A percentile compares a stretch with the other conserved stretches of the same genome.
phyloP scores from a whole-genome alignment of 1,140 invertebrate species.

The Hylyphantes graminicola region DNA sequence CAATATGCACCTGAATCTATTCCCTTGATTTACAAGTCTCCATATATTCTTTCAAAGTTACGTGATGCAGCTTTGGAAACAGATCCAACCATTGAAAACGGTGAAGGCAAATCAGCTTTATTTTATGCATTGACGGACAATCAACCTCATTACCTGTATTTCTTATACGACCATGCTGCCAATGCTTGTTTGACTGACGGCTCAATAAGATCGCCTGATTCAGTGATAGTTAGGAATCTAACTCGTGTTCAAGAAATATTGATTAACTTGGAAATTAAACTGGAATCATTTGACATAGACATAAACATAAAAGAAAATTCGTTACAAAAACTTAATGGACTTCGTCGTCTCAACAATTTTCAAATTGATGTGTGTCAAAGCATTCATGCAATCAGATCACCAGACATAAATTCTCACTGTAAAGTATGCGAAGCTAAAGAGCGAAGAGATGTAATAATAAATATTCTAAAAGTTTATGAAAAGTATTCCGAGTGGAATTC shows the following conservation, averaged over 20 bases:
- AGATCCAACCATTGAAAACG: conserved; percentile 11
- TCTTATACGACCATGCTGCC: conserved; percentile 27
- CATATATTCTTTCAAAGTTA: conserved; percentile 24
- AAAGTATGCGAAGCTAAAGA: not conserved
- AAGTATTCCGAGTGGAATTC: not conserved
- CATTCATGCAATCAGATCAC: no score
- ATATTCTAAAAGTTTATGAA: not conserved
- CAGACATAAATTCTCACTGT: no score
- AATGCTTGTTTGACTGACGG: not conserved
- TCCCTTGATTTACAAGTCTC: not conserved
- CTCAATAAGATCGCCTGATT: not conserved
- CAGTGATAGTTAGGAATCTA: not conserved
- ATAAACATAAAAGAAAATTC: no score
- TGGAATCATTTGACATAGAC: not conserved
- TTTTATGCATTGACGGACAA: not conserved
- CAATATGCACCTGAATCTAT: not conserved
- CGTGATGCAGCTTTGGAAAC: conserved; percentile 13
- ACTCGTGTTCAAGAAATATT: not conserved
- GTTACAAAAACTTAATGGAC: not conserved
- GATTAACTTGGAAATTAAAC: not conserved
- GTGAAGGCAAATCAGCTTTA: not conserved
- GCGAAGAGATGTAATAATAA: conserved; percentile 6
- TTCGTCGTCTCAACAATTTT: conserved; percentile 10
- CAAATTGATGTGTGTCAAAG: conserved; percentile 11
- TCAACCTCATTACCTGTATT: not conserved